Conservation (phyloP, 2,888 invertebrate species). For the Rutpela maculata region DNA sequence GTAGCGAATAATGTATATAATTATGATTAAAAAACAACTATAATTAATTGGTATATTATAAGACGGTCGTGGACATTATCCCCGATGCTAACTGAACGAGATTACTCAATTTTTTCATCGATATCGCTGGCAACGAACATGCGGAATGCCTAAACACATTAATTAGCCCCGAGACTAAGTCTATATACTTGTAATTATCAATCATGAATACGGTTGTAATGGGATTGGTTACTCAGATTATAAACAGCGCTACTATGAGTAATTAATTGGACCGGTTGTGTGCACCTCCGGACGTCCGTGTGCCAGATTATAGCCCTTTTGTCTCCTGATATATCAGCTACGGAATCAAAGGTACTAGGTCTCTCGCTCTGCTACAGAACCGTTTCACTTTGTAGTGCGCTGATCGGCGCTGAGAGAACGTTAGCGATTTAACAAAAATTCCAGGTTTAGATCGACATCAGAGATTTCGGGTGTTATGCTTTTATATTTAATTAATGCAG, state of each 20-base stretch:
- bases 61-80: no score
- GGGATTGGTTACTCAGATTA: constrained; percentile 54
- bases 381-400: not conserved
- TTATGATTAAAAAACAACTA: no score
- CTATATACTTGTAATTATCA: constrained; percentile 54
- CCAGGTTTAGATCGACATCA: no score
- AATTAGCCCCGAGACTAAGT: constrained; percentile 44
- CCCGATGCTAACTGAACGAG: no score
- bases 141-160: constrained; percentile 46
- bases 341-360: constrained; percentile 50
- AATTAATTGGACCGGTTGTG: constrained; percentile 62
- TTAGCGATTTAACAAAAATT: not conserved
- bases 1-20: no score
- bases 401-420: not conserved
- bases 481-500: no score
- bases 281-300: constrained; percentile 60
- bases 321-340: constrained; percentile 53
- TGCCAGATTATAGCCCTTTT: constrained; percentile 58
- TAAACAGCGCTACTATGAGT: constrained; percentile 56
- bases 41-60: no score
- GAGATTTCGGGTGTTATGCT: no score
- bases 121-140: not conserved
- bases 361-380: constrained; percentile 8
- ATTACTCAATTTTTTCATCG: not conserved
- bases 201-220: constrained; percentile 54